These are phyloP conservation scores for Nymphalis c-album DNA, from an alignment of 2,888 invertebrate genomes.

Conservation along the genomic window DNA sequence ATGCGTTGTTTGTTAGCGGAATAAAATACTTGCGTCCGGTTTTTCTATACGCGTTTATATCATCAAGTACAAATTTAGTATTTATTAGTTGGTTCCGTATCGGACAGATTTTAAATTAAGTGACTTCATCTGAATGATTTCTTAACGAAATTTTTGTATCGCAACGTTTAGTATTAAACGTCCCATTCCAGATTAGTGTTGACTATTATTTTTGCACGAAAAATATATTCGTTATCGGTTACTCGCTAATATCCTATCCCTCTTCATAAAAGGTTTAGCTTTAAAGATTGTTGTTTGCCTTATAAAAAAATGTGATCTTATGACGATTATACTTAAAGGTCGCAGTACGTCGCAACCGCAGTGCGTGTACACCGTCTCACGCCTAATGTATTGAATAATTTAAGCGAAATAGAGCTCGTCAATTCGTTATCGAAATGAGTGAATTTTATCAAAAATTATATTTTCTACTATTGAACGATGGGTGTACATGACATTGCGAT, in stretches of 20 bases:
- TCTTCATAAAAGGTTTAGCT: slow-evolving; percentile 76
- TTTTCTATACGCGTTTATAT: slow-evolving; percentile 58
- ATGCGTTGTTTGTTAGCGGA: slow-evolving; percentile 48
- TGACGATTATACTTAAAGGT: slow-evolving; percentile 77
- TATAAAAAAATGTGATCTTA: slow-evolving; percentile 81
- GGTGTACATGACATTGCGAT: slow-evolving; percentile 44
- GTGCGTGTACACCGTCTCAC: slow-evolving; percentile 27
- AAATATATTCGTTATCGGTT: slow-evolving; percentile 62
- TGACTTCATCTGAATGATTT: slow-evolving; percentile 34
- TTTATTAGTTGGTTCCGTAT: slow-evolving; percentile 49
- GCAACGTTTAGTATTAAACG: slow-evolving; percentile 53
- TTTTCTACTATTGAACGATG: neutral
- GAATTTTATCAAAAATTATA: neutral
- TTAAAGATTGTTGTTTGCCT: slow-evolving; percentile 82
- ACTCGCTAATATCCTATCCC: slow-evolving; percentile 52
- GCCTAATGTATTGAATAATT: slow-evolving; percentile 3
- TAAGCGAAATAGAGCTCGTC: neutral
- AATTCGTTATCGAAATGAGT: too few relatives aligned
- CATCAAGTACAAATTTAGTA: slow-evolving; percentile 75
- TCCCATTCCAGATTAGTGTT: slow-evolving; percentile 56
- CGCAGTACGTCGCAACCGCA: slow-evolving; percentile 57
- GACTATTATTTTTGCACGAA: slow-evolving; percentile 37
- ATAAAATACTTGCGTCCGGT: slow-evolving; percentile 66
- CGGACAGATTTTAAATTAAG: slow-evolving; percentile 43
- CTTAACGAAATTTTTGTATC: slow-evolving; percentile 3